Base-by-base conservation (phyloP, 2,888 invertebrate species). In the Axea sp. region DNA sequence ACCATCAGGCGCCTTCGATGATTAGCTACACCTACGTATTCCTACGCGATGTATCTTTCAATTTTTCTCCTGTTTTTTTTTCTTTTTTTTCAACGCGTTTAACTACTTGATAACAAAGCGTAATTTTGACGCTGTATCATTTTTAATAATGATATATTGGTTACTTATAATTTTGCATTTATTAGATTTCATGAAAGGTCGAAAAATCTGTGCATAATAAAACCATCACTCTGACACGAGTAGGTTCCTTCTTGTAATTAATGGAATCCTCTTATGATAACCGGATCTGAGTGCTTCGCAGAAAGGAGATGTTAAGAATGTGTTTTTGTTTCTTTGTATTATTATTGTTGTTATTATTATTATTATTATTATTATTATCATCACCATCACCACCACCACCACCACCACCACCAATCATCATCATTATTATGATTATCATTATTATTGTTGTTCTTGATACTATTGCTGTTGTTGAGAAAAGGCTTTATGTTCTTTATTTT, bases 1-100 rank as follows among this genome's bases (percentile, higher is more conserved):
- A n/a, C n/a, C n/a, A n/a, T n/a, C n/a, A n/a, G n/a, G n/a, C n/a
- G 81, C 81, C 81, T 49, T 75, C 65, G 74, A 72, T 78, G 81
- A 81, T 82, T 81, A 80, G 67, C 65, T 51, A 77, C 81, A 53
- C 81, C 81, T 73, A 81, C 81, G 77, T 74, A 55, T 59, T 76
- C 75, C 69, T 55, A 47, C 59, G 59, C 68, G 57, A 62, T 45
- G 72, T 55, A 72, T 69, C 62, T 67, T 73, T 51, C 55, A n/a
- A n/a, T n/a, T n/a, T n/a, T n/a, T n/a, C 35, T 67, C 49, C 12
- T 57, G 43, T 47, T 39, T 69, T 71, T 69, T 64, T 12, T 3
- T 31, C 31, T 35, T 39, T 22, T 39, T 47, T 15, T 45, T 60
- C 49, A 30, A 55, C 9, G 39, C 15, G 37, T 49, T 71, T 62